Evolutionary conservation across 2,113 vertebrate species (phyloP), one percentile per base, ranked within the genome.

Genomic region (Canis aureus): DNA sequence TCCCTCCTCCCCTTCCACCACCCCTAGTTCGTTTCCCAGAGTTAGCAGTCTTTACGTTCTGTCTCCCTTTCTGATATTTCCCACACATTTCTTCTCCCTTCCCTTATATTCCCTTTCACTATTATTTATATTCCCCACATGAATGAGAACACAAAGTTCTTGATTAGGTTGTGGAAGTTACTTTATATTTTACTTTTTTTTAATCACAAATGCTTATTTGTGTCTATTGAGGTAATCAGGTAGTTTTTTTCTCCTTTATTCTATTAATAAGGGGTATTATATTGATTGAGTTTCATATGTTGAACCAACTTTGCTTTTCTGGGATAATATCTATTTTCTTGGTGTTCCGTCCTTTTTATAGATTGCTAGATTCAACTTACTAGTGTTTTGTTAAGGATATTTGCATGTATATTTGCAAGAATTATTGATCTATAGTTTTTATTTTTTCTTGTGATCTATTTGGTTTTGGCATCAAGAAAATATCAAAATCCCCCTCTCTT

Each of bases 281-380:
- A 27, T 23, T 62, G 22, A 62, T 55, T 86, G 71, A 94, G 71
- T 86, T 90, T 86, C 55, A 71, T 27, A 79, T 69, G 64, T 66
- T n/a, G n/a, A 85, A 73, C 16, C n/a, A 85, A 79, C 81, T 53
- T 91, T 91, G 15, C 35, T 35, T 86, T 94, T 81, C 74, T 86
- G 32, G 49, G 29, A 66, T 73, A 66, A 59, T 32, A 51, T 6
- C 64, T 25, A 55, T n/a, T 92, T 32, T 86, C 4, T 38, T 87
- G 13, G 55, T 20, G 19, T 82, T 79, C n/a, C 38, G 53, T 3
- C 20, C 29, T 87, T 71, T 80, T 80, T 17, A 62, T 79, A 71
- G 62, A 35, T 25, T 79, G 32, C 23, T 79, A 25, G 53, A 85
- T 91, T 85, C 73, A 32, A 5, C n/a, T 80, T 71, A 7, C 32